Evolutionary conservation across 23 tunicate genomes (phyloP).

Genomic region (Diplosoma virens): DNA sequence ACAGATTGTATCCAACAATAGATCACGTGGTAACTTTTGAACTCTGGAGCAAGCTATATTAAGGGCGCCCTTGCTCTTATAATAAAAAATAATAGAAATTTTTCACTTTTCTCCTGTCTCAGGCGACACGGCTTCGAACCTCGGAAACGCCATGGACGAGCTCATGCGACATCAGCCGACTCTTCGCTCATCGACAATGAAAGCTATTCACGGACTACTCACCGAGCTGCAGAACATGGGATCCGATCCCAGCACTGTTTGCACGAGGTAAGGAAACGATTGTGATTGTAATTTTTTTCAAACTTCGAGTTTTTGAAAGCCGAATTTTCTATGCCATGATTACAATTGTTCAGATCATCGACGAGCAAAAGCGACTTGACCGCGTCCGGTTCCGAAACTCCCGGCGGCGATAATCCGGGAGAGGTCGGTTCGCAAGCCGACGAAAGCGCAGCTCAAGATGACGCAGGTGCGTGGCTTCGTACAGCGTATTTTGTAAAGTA

Average conservation of each 20-base stretch:
- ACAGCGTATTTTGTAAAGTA: too few species aligned
- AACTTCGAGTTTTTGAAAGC: background rate
- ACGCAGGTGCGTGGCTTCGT: constrained; percentile 40
- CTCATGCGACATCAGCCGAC: constrained; percentile 95
- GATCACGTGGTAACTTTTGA: too few species aligned
- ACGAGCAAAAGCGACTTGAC: constrained; percentile 29
- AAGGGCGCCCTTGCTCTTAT: background rate
- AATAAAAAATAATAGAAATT: background rate
- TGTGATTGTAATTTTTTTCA: background rate
- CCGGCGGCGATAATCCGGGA: constrained; percentile 15
- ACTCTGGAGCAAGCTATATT: too few species aligned
- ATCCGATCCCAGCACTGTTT: constrained; percentile 80
- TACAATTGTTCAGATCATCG: constrained; percentile 29
- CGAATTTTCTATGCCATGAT: too few species aligned
- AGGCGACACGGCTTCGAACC: constrained; percentile 89
- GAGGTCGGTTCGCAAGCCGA: constrained; percentile 35
- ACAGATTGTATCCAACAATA: too few species aligned
- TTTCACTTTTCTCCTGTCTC: background rate
- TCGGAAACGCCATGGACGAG: constrained; percentile 97
- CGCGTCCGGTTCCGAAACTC: constrained; percentile 8
- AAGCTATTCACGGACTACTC: constrained; percentile 76
- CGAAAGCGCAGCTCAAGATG: constrained; percentile 50
- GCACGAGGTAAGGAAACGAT: constrained; percentile 54
- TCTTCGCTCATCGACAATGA: constrained; percentile 76
- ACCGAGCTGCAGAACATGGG: constrained; percentile 71